Base-by-base conservation (phyloP, 1,140 invertebrate genomes). In the Microplitis demolitor region DNA sequence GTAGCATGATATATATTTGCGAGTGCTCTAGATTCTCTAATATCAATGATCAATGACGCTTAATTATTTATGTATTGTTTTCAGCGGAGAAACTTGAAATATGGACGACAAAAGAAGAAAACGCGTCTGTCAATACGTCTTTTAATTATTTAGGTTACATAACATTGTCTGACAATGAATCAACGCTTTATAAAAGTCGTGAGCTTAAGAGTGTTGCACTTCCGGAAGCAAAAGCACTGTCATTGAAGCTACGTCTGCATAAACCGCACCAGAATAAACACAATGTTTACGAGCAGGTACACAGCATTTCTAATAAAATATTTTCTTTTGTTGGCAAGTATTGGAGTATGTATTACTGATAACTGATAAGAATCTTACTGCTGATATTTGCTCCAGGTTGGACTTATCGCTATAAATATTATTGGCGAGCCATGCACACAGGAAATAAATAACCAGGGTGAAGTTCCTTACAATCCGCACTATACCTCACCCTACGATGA, bases 401-500 rank as follows among this genome's bases (percentile, higher is more conserved):
- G 92, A 3, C 84, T 94, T 50, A 91, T 94, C 79, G 93, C 92
- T 14, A 89, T 94, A 0, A 94, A 94, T 79, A 89, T 94, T 31
- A 90, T 96, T 6, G 95, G 95, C 0, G 93, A 94, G 76, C 79
- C 80, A 16, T 79, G 74, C 61, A 77, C 73, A 0, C 80, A 84
- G 31, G 78, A 82, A 31, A 50, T 79, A 3, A 76, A 66, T 13
- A 78, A 74, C 61, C 81, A 88, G 77, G 79, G 83, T 2, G 85
- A 88, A 64, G 83, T 85, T 31, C 74, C 85, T 1, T 87, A 86
- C 67, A 88, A 89, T 79, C 89, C 90, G 13, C 89, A 91, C 76
- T 91, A 92, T 69, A 92, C 92, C 68, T 97, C 96, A 1, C 93
- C 95, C 0, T 95, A 96, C 78, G 96, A 98, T 82, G 96, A 98